Evolutionary conservation across 2,113 vertebrate genomes (phyloP).

Genomic region (Isurus oxyrinchus): DNA sequence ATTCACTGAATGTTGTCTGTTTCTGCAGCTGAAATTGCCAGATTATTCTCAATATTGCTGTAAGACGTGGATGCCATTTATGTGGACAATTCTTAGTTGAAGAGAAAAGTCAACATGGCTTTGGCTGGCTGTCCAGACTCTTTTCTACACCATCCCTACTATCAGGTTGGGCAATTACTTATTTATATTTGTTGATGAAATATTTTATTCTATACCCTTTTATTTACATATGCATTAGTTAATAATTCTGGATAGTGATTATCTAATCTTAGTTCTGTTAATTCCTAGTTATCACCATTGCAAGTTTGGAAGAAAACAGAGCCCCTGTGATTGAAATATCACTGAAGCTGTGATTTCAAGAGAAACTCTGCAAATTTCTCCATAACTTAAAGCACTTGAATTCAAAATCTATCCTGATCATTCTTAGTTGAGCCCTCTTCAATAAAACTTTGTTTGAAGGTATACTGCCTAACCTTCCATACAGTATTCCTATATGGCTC

Average conservation of each 20-base stretch:
- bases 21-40: not conserved
- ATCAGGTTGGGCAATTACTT: constrained; percentile 23
- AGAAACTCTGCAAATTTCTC: not conserved
- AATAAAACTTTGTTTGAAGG: not conserved
- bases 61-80: not conserved
- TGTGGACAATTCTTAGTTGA: constrained; percentile 26
- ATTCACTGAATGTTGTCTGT: not conserved
- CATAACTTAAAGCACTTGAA: not conserved
- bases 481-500: not conserved
- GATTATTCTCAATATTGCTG: not conserved
- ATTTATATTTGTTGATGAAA: not conserved
- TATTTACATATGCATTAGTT: too few relatives aligned
- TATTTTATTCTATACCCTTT: not conserved
- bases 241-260: not conserved
- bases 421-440: not conserved
- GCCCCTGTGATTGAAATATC: not conserved
- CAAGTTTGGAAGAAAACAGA: not conserved
- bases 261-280: not conserved
- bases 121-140: constrained; percentile 82
- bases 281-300: not conserved
- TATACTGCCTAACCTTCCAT: not conserved
- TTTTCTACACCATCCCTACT: constrained; percentile 74
- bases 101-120: constrained; percentile 60
- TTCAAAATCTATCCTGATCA: not conserved
- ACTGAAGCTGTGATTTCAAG: not conserved